These are phyloP conservation scores for Micrastur ruficollis DNA, from an alignment of 2,797 vertebrate genomes.

Conservation along the genomic window DNA sequence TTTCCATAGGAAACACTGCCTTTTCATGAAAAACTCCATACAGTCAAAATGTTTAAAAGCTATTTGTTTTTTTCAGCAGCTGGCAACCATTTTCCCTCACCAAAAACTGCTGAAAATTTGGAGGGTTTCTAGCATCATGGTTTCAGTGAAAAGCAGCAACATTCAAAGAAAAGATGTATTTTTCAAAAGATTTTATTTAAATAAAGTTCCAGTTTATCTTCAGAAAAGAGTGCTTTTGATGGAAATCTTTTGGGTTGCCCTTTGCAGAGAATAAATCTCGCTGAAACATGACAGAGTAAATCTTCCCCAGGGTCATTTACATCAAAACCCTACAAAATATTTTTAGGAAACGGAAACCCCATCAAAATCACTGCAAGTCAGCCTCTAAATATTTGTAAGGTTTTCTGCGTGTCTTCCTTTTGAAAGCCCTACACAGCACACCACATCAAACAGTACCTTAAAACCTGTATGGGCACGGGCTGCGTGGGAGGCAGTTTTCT, in stretches of 20 bases:
- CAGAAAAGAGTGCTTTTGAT: not conserved
- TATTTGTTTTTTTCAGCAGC: not conserved
- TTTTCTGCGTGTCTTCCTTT: not conserved
- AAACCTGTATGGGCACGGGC: not conserved
- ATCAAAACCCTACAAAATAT: not conserved
- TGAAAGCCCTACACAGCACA: not conserved
- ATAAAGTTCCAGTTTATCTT: not conserved
- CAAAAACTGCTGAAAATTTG: not conserved
- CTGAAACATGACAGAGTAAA: not conserved
- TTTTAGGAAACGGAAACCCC: not conserved
- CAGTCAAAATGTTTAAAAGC: not conserved
- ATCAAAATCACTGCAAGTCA: not conserved
- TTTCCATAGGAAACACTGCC: not conserved
- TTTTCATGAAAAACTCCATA: not conserved
- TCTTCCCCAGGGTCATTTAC: not conserved
- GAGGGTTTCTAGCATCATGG: not conserved
- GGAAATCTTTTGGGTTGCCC: not conserved
- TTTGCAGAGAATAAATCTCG: not conserved
- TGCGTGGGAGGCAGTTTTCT: not conserved
- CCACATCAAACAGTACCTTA: fast-evolving
- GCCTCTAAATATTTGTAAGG: not conserved
- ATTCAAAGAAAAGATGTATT: not conserved
- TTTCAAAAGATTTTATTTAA: not conserved
- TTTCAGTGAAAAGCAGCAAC: not conserved
- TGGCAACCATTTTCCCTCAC: not conserved